These are phyloP conservation scores for Lepus europaeus DNA, from an alignment of 2,113 vertebrate genomes.

Conservation along the genomic window DNA sequence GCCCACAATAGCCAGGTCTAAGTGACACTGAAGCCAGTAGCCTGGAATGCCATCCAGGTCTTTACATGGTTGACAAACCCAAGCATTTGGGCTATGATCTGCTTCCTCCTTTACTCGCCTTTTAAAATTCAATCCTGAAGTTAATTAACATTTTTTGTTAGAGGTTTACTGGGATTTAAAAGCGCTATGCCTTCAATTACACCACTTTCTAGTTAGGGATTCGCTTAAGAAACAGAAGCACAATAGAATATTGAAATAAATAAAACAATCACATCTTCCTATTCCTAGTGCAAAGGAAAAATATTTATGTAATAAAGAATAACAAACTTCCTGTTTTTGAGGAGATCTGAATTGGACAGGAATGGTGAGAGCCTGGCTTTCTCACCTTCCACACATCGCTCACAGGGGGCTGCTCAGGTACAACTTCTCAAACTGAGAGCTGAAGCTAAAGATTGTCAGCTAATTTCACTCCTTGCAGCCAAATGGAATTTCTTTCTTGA, in stretches of 20 bases:
- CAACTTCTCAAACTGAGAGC: background rate
- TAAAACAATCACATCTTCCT: background rate
- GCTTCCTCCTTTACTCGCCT: background rate
- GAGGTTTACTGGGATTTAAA: background rate
- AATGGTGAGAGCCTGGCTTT: background rate
- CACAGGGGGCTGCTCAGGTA: background rate
- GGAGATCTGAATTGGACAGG: background rate
- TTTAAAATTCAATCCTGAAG: background rate
- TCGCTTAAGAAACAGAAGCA: background rate
- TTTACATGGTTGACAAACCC: too few species aligned
- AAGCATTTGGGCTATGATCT: too few species aligned
- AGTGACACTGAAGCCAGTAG: too few species aligned
- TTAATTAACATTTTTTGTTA: background rate
- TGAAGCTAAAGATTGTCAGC: background rate
- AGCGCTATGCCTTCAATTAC: background rate
- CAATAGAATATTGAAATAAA: background rate
- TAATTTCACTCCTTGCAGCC: conserved; percentile 25
- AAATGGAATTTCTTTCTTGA: conserved; percentile 53
- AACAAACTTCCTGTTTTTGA: background rate
- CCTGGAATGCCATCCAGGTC: too few species aligned
- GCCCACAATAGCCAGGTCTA: too few species aligned
- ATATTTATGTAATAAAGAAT: background rate
- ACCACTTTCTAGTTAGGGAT: background rate
- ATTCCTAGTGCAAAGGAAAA: background rate
- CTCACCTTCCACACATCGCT: background rate